A percentile compares a stretch with the other conserved stretches of the same genome.
Evolutionary conservation across 2,888 invertebrate species (phyloP).

Genomic region (Operophtera brumata): DNA sequence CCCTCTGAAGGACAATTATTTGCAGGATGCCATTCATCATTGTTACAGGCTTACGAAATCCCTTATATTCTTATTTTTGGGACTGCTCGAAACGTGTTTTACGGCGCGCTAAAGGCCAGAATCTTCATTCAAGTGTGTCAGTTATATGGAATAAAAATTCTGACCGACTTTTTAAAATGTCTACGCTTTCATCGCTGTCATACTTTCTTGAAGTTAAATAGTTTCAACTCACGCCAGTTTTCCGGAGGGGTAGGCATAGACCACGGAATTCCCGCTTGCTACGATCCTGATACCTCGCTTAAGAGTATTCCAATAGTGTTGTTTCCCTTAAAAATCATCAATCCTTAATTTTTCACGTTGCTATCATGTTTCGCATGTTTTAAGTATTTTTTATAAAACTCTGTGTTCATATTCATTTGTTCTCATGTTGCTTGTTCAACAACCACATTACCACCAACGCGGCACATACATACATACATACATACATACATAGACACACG

Average conservation of each 20-base stretch:
- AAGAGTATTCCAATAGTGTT: no score
- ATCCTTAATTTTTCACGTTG: constrained; percentile 5
- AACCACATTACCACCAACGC: not conserved
- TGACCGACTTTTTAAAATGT: not conserved
- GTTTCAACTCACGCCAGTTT: not conserved
- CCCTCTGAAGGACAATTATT: constrained; percentile 63
- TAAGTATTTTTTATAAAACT: constrained; percentile 9
- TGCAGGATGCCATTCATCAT: constrained; percentile 71
- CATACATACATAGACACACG: no score
- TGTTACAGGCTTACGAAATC: constrained; percentile 47
- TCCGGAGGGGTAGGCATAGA: not conserved
- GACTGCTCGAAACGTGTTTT: constrained; percentile 23
- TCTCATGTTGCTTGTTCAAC: constrained; percentile 12
- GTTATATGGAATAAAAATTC: not conserved
- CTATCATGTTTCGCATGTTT: constrained; percentile 14
- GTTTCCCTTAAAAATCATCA: no score
- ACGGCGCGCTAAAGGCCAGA: constrained; percentile 13
- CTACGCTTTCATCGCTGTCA: not conserved
- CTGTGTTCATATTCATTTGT: constrained; percentile 10
- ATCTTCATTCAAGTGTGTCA: not conserved
- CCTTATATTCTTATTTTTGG: constrained; percentile 44
- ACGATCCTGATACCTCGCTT: no score
- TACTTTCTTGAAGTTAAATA: not conserved
- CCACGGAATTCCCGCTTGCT: not conserved
- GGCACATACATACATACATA: no score